These are phyloP conservation scores for Watersipora subatra DNA, from an alignment of 1,140 invertebrate species.

Conservation along the genomic window DNA sequence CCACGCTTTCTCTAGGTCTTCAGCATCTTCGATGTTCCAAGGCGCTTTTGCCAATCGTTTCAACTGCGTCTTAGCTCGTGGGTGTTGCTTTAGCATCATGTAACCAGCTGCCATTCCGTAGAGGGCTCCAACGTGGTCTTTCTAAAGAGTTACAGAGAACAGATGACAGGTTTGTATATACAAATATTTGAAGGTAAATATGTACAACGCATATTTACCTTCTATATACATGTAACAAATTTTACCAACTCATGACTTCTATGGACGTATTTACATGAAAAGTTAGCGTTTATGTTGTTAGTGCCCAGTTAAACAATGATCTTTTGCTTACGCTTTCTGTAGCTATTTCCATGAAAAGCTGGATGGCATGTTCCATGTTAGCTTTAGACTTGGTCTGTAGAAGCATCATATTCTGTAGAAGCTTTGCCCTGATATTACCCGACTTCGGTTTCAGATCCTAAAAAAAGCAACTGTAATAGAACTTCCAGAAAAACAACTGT, in stretches of 20 bases:
- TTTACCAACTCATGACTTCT: no score
- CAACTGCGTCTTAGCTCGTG: constrained; percentile 75
- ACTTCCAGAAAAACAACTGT: no score
- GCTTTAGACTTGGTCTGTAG: constrained; percentile 70
- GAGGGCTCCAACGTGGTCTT: constrained; percentile 64
- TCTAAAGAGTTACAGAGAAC: constrained; percentile 13
- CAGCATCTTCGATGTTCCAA: constrained; percentile 71
- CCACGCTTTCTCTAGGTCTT: constrained; percentile 90
- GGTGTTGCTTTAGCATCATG: constrained; percentile 73
- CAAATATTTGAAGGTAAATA: constrained; percentile 6
- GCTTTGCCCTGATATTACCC: constrained; percentile 47
- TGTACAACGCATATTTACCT: not conserved
- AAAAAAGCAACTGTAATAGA: no score
- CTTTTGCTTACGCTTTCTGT: constrained; percentile 43
- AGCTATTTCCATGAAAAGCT: constrained; percentile 62
- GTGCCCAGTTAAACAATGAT: no score
- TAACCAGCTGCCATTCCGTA: constrained; percentile 73
- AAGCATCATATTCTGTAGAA: constrained; percentile 68
- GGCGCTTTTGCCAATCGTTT: constrained; percentile 71
- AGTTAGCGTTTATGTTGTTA: no score
- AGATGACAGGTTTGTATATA: constrained; percentile 6
- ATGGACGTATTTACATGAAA: no score
- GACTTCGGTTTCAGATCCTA: constrained; percentile 60
- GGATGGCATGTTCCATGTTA: constrained; percentile 67
- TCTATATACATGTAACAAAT: not conserved